A percentile compares a stretch with the other conserved stretches of the same genome.
Conservation (phyloP, 2,888 invertebrate genomes). For the Eudemis profundana region DNA sequence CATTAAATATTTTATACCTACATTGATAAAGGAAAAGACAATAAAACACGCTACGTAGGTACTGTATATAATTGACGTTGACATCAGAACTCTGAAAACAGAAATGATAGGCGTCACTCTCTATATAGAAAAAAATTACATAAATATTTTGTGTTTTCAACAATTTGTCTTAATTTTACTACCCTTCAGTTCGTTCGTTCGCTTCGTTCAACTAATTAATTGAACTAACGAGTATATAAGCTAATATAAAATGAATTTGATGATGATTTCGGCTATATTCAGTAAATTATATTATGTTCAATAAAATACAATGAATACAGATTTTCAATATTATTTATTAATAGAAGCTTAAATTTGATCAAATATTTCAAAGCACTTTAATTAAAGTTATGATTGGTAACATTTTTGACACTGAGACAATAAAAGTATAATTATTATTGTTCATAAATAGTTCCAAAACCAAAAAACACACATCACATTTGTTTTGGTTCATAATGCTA, state of each 20-base stretch:
- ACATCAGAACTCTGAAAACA: constrained; percentile 32
- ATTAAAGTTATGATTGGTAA: neutral
- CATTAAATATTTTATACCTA: too few relatives aligned
- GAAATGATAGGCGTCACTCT: neutral
- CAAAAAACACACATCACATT: neutral
- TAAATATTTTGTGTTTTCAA: too few relatives aligned
- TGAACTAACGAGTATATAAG: too few relatives aligned
- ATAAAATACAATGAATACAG: neutral
- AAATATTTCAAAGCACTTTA: neutral
- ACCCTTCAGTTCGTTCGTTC: too few relatives aligned
- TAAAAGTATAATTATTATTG: neutral
- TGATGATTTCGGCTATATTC: neutral
- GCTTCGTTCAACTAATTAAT: neutral
- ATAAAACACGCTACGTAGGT: too few relatives aligned
- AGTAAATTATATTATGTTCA: neutral
- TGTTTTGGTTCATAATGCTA: neutral
- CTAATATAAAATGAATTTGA: neutral
- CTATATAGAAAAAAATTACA: too few relatives aligned
- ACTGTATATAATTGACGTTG: constrained; percentile 9
- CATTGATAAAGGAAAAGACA: too few relatives aligned
- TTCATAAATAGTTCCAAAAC: neutral
- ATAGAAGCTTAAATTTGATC: neutral
- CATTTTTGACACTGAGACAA: neutral
- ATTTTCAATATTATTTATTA: neutral
- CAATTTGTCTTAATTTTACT: too few relatives aligned